phyloP scores from a whole-genome alignment of 2,888 invertebrate genomes.

The Allacma fusca region DNA sequence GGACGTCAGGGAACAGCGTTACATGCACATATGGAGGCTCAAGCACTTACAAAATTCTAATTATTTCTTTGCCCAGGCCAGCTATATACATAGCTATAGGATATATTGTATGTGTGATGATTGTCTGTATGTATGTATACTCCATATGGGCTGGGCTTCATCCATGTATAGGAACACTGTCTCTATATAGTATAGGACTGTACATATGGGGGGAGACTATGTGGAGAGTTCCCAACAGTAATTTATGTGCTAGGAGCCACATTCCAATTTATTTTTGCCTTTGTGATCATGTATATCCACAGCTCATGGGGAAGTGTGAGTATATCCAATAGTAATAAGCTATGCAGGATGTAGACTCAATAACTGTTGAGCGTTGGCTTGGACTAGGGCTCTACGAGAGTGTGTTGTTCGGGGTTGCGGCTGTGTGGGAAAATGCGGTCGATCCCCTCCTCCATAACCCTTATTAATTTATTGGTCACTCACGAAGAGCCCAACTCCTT shows the following conservation, averaged over 20 bases:
- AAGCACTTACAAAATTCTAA: not conserved
- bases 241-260: not conserved
- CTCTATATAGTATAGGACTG: not conserved
- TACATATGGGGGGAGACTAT: not conserved
- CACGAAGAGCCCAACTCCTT: not conserved
- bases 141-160: too few species aligned
- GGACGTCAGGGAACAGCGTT: not conserved
- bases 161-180: not conserved
- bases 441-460: slow-evolving; percentile 12
- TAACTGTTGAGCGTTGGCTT: too few species aligned
- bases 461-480: slow-evolving; percentile 16
- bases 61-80: not conserved
- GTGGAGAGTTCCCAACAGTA: not conserved
- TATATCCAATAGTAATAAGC: not conserved
- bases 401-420: not conserved
- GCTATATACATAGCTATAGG: too few species aligned
- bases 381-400: too few species aligned
- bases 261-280: slow-evolving; percentile 11
- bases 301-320: not conserved
- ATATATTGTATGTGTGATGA: too few species aligned
- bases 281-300: not conserved
- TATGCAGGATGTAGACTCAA: not conserved
- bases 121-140: too few species aligned
- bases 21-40: not conserved
- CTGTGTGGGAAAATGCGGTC: slow-evolving; percentile 10